A percentile compares a stretch with the other conserved stretches of the same genome.
Evolutionary conservation across 2,797 vertebrate species (phyloP).

Genomic region (Ibycter americanus): DNA sequence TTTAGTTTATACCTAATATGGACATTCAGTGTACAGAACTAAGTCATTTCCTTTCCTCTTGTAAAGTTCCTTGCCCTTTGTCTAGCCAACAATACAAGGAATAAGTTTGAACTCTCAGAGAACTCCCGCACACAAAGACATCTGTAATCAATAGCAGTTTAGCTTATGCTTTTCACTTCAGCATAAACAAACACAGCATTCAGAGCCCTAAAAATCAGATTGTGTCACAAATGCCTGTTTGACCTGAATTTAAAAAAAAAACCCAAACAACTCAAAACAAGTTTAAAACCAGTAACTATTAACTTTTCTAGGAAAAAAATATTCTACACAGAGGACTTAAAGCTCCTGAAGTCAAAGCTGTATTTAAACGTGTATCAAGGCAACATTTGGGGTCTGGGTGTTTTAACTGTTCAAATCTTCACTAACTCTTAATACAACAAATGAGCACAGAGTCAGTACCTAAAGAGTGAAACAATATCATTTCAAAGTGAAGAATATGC

Average conservation of each 20-base stretch:
- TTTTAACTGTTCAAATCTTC: neutral
- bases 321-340: neutral
- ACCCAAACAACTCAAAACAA: neutral
- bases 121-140: neutral
- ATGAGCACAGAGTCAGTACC: neutral
- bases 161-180: slow-evolving; percentile 19
- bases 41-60: slow-evolving; percentile 74
- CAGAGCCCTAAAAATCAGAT: neutral
- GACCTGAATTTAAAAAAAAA: neutral
- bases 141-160: slow-evolving; percentile 1
- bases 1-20: slow-evolving; percentile 84
- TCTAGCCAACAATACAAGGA: slow-evolving; percentile 77
- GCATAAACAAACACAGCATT: neutral
- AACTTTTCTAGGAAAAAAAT: neutral
- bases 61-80: slow-evolving; percentile 73
- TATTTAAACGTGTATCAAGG: neutral
- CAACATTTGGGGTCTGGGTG: neutral
- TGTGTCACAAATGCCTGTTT: neutral
- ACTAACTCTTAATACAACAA: neutral
- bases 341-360: neutral
- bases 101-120: slow-evolving; percentile 43
- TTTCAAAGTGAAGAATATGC: neutral
- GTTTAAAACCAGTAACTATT: neutral
- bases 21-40: slow-evolving; percentile 60
- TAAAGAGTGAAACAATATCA: neutral